These are phyloP conservation scores for Sabellastarte sp. DNA, from an alignment of 2,888 invertebrate species.

Conservation along the genomic window DNA sequence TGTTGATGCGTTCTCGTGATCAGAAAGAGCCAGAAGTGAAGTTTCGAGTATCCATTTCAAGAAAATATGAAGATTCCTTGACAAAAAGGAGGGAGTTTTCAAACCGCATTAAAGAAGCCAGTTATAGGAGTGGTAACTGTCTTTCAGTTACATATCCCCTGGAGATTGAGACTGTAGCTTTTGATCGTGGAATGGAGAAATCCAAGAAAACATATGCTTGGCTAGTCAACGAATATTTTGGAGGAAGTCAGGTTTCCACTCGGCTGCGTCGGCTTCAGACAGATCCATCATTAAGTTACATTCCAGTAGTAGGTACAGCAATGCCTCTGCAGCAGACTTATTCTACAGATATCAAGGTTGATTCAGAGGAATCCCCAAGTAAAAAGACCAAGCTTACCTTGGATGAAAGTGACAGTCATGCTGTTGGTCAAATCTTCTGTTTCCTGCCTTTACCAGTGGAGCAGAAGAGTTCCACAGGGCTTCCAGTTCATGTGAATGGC, in stretches of 20 bases:
- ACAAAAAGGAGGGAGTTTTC: neutral
- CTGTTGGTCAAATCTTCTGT: constrained; percentile 47
- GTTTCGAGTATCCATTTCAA: constrained; percentile 5
- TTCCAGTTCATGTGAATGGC: constrained; percentile 52
- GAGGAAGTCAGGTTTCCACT: constrained; percentile 16
- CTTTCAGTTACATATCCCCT: neutral
- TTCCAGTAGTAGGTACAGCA: constrained; percentile 37
- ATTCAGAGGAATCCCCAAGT: neutral
- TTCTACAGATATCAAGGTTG: too few relatives aligned
- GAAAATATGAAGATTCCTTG: neutral
- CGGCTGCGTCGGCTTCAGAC: constrained; percentile 12
- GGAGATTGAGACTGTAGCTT: neutral
- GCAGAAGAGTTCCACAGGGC: constrained; percentile 46
- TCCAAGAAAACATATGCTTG: constrained; percentile 6
- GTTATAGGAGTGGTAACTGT: neutral
- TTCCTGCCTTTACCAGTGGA: constrained; percentile 51
- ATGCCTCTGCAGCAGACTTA: constrained; percentile 14
- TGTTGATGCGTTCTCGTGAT: constrained; percentile 3
- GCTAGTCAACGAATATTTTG: constrained; percentile 21
- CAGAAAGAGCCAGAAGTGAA: neutral
- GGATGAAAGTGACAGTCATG: constrained; percentile 3
- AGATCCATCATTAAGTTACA: constrained; percentile 22
- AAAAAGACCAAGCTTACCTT: neutral
- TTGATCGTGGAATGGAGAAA: neutral
- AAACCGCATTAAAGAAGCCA: neutral